Evolutionary conservation across 2,888 invertebrate genomes (phyloP).

Genomic region (Ophion ellenae): DNA sequence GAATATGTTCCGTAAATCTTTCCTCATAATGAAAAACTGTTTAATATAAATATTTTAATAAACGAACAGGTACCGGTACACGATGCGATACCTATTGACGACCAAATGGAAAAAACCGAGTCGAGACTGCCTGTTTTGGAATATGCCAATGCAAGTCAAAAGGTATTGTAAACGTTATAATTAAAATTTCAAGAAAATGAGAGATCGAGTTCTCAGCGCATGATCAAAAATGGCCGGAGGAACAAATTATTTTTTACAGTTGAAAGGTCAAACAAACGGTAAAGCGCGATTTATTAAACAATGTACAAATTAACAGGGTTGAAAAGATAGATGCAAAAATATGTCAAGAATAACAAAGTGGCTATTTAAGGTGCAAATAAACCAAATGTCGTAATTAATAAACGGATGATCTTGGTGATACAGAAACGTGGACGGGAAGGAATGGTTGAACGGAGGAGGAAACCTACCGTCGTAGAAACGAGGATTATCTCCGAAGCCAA

Average conservation of each 20-base stretch:
- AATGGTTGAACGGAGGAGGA: not conserved
- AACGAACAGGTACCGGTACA: too few species aligned
- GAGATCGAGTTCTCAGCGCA: conserved; percentile 5
- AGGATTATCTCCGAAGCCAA: conserved; percentile 4
- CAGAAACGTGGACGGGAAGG: conserved; percentile 3
- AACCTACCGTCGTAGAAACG: not conserved
- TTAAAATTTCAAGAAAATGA: not conserved
- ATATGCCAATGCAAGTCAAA: not conserved
- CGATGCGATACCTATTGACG: too few species aligned
- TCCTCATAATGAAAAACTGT: too few species aligned
- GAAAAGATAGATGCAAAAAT: conserved; percentile 9
- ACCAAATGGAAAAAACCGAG: too few species aligned
- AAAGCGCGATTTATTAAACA: conserved; percentile 1
- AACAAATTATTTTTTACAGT: conserved; percentile 1
- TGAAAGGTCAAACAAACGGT: not conserved
- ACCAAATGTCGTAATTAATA: conserved; percentile 1
- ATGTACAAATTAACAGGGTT: not conserved
- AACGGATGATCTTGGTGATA: conserved; percentile 6
- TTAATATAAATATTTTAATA: too few species aligned
- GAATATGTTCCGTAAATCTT: too few species aligned
- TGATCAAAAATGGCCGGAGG: conserved; percentile 4
- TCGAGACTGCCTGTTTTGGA: too few species aligned
- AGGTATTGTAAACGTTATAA: not conserved
- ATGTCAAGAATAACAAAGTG: conserved; percentile 5
- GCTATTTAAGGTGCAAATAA: not conserved